Conservation (phyloP, 2,888 invertebrate genomes). For the Quadriops clusia region DNA sequence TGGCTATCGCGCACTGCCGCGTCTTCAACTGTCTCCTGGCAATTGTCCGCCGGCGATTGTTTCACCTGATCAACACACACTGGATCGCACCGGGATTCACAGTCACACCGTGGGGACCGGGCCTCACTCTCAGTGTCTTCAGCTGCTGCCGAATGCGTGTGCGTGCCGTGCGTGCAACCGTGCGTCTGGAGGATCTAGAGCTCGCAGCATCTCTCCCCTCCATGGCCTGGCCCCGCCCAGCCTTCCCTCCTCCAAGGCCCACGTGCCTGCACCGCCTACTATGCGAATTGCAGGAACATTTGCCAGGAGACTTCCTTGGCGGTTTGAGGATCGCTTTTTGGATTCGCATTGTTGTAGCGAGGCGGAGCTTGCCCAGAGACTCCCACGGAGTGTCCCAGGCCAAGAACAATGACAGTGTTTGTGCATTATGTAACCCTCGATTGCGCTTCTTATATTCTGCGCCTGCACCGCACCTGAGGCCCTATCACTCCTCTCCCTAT, state of each 20-base stretch:
- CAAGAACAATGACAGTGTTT: conserved; percentile 28
- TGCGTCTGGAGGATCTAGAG: conserved; percentile 33
- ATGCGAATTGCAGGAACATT: conserved; percentile 32
- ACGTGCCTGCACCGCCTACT: conserved; percentile 34
- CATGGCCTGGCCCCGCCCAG: conserved; percentile 15
- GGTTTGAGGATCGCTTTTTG: conserved; percentile 26
- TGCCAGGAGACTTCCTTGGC: conserved; percentile 20
- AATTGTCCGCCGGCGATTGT: conserved; percentile 23
- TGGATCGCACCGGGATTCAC: conserved; percentile 11
- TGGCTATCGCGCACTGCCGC: conserved; percentile 22
- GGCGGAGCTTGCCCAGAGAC: conserved; percentile 24
- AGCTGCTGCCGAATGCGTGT: conserved; percentile 25
- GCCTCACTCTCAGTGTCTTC: conserved; percentile 14
- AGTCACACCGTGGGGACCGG: conserved; percentile 11
- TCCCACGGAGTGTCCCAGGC: conserved; percentile 25
- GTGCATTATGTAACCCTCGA: conserved; percentile 15
- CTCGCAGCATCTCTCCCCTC: conserved; percentile 28
- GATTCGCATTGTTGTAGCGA: conserved; percentile 34
- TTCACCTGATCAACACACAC: conserved; percentile 7
- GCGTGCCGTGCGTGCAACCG: conserved; percentile 35
- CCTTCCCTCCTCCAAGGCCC: conserved; percentile 31
- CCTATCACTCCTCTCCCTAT: not conserved
- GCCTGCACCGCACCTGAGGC: too few relatives aligned
- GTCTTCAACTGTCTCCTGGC: conserved; percentile 15
- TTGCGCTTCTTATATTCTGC: too few relatives aligned